Evolutionary conservation across 2,113 vertebrate genomes (phyloP), one percentile per base, ranked within the genome.

Genomic region (Electrona antarctica): DNA sequence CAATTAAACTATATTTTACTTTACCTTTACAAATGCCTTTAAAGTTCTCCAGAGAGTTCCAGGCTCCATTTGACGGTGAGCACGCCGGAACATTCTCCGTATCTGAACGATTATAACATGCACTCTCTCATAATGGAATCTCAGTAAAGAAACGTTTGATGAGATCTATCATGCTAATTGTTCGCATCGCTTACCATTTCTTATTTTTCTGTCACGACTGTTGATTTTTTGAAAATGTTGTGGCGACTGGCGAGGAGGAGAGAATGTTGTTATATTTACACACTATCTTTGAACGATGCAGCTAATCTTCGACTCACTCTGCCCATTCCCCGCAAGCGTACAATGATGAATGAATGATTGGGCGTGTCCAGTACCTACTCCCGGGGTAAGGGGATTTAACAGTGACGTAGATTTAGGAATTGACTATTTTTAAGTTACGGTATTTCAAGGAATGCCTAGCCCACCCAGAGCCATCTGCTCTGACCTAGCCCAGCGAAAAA

Each of bases 11-110:
- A 41, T 51, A 21, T 3, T 28, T 5, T 21, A 47, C 46, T 66
- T 87, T 92, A 94, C 93, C 93, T 94, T 92, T 3, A 93, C 45
- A 71, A 92, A 93, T 1, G 55, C 62, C 81, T 89, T 93, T 7
- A 92, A 56, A 61, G 85, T 92, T 48, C 73, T 90, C 92, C 93
- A 93, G 56, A 76, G 89, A 7, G 47, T 54, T 0, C 61, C 84
- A 3, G 88, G 45, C 77, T 88, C 86, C 79, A 75, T 63, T 0
- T 76, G 12, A 13, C 14, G 66, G 13, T 57, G 21, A 56, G 48
- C 78, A 58, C 67, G 79, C 1, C 51, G 72, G 70, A 84, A 86
- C 86, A 89, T 89, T 81, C 74, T 88, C 51, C 63, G 50, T 15
- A 84, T 81, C 78, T 87, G 60, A 65, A 64, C 48, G 9, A 67